phyloP scores from a whole-genome alignment of 2,113 vertebrate genomes.

The Cyprinodon brontotheroides region DNA sequence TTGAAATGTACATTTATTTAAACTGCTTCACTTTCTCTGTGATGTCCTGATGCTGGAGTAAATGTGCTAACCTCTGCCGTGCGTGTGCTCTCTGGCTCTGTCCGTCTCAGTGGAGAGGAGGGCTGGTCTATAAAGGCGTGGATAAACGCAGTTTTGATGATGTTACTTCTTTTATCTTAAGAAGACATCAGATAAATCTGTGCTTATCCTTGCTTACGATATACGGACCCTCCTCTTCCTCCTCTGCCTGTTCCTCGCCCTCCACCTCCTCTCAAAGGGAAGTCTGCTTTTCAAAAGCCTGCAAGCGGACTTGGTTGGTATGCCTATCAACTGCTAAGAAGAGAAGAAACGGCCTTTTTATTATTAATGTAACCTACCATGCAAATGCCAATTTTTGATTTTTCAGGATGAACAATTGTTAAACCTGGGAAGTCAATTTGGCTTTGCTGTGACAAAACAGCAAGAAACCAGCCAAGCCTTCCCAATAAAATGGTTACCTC shows the following conservation, averaged over 20 bases:
- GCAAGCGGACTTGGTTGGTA: slow-evolving; percentile 62
- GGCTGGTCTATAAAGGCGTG: slow-evolving; percentile 76
- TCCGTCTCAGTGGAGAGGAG: slow-evolving; percentile 70
- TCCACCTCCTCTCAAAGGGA: slow-evolving; percentile 66
- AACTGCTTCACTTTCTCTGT: slow-evolving; percentile 56
- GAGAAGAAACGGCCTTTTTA: slow-evolving; percentile 30
- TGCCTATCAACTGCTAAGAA: slow-evolving; percentile 53
- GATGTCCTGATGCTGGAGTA: slow-evolving; percentile 40
- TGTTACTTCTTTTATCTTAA: slow-evolving; percentile 87
- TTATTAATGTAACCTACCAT: slow-evolving; percentile 34
- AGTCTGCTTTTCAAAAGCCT: slow-evolving; percentile 65
- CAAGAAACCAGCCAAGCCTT: slow-evolving; percentile 36
- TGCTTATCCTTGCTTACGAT: slow-evolving; percentile 85
- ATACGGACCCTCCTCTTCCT: slow-evolving; percentile 72
- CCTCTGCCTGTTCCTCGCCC: slow-evolving; percentile 66
- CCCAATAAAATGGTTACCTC: slow-evolving; percentile 57
- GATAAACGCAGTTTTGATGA: slow-evolving; percentile 89
- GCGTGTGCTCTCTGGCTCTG: slow-evolving; percentile 57
- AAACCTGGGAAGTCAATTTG: slow-evolving; percentile 16
- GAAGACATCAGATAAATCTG: slow-evolving; percentile 89
- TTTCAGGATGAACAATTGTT: slow-evolving; percentile 44
- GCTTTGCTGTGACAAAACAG: slow-evolving; percentile 20
- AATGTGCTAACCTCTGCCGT: slow-evolving; percentile 59
- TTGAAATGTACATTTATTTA: slow-evolving; percentile 49
- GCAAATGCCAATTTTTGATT: slow-evolving; percentile 60